A percentile compares a stretch with the other conserved stretches of the same genome.
phyloP scores from a whole-genome alignment of 2,113 vertebrate genomes.

The Ceyx cyanopectus region DNA sequence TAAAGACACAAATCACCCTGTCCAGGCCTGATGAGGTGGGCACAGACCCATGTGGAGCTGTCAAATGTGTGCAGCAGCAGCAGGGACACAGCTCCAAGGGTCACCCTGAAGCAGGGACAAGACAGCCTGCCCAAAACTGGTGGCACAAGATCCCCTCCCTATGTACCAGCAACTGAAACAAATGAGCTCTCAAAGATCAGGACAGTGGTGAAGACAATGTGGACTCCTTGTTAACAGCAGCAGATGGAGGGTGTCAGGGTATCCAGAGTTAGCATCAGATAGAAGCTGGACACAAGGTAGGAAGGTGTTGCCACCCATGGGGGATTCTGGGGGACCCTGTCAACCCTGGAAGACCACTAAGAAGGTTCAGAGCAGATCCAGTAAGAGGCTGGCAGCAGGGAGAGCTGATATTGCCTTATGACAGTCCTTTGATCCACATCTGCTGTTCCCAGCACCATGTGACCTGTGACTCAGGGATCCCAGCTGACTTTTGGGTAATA shows the following conservation, averaged over 20 bases:
- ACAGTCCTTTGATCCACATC: not conserved
- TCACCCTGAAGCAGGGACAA: accelerated
- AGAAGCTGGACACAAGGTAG: not conserved
- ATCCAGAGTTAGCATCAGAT: not conserved
- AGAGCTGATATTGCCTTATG: not conserved
- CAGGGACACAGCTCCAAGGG: not conserved
- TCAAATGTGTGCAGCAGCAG: not conserved
- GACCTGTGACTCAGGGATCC: too few species aligned
- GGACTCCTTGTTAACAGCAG: not conserved
- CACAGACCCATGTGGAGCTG: accelerated
- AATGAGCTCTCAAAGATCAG: not conserved
- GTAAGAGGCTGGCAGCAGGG: not conserved
- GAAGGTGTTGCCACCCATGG: not conserved
- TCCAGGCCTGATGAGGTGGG: accelerated
- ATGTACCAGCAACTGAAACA: not conserved
- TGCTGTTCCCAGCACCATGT: not conserved
- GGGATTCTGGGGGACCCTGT: not conserved
- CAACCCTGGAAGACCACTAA: not conserved
- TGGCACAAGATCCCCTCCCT: not conserved
- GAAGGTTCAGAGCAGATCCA: not conserved
- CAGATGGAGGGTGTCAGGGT: not conserved
- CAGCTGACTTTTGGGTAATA: not conserved
- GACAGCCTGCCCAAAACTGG: not conserved
- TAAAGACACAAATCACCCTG: not conserved
- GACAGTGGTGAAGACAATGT: accelerated